Conservation (phyloP, 1,140 invertebrate genomes). For the Apis laboriosa region DNA sequence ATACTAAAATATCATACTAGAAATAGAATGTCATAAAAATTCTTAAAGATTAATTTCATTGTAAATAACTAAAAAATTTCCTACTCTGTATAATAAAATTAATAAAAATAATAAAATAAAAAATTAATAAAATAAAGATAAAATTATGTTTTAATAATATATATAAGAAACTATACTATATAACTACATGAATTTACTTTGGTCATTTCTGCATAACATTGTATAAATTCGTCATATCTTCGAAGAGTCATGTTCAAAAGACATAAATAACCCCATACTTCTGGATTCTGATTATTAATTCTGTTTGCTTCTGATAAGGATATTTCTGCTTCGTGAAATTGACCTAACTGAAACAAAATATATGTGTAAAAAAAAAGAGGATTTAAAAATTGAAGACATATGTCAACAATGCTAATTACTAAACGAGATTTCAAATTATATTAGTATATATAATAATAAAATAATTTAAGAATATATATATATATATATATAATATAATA, state of each 20-base stretch:
- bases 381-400: background rate
- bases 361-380: background rate
- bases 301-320: constrained; percentile 74
- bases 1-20: too few relatives aligned
- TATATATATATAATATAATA: too few relatives aligned
- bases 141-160: background rate
- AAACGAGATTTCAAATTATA: background rate
- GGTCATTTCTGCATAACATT: constrained; percentile 69
- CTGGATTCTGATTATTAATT: constrained; percentile 70
- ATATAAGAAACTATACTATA: background rate
- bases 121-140: too few relatives aligned
- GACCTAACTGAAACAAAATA: constrained; percentile 58
- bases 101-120: too few relatives aligned
- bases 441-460: too few relatives aligned
- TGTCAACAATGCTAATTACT: background rate
- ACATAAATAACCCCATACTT: constrained; percentile 75
- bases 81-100: background rate
- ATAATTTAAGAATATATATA: too few relatives aligned
- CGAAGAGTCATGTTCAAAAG: constrained; percentile 69
- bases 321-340: constrained; percentile 71
- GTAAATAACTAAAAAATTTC: background rate
- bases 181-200: constrained; percentile 57
- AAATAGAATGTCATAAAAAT: background rate
- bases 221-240: constrained; percentile 68
- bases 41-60: background rate